A percentile compares a stretch with the other conserved stretches of the same genome.
These are phyloP conservation scores for Bedellia somnulentella DNA, from an alignment of 2,888 invertebrate species.

Conservation along the genomic window DNA sequence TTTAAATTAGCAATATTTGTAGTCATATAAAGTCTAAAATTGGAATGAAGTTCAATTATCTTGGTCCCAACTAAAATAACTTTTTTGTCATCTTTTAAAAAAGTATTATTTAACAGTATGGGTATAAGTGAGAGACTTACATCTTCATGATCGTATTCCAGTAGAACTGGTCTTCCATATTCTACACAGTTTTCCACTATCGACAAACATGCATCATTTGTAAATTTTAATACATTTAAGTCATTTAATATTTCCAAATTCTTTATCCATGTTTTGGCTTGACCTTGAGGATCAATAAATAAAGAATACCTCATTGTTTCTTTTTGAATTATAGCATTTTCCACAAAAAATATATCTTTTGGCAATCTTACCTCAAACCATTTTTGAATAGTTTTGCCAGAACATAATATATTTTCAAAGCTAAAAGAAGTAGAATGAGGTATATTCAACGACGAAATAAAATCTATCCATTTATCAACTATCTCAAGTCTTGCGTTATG, in stretches of 20 bases:
- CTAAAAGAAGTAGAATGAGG: conserved; percentile 76
- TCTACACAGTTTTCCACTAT: conserved; percentile 74
- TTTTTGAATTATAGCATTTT: conserved; percentile 83
- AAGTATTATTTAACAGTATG: conserved; percentile 72
- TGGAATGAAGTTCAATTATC: conserved; percentile 72
- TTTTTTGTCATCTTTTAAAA: conserved; percentile 71
- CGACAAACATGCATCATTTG: conserved; percentile 75
- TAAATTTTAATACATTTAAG: conserved; percentile 71
- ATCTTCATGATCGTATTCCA: conserved; percentile 78
- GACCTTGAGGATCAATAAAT: conserved; percentile 82
- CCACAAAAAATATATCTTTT: conserved; percentile 78
- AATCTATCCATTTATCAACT: conserved; percentile 72
- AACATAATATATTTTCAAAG: conserved; percentile 75
- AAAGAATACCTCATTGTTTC: conserved; percentile 78
- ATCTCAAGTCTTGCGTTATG: conserved; percentile 64
- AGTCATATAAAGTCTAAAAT: conserved; percentile 80
- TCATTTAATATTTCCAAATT: conserved; percentile 76
- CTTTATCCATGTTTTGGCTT: conserved; percentile 85
- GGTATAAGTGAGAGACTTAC: conserved; percentile 79
- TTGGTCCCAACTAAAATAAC: conserved; percentile 79
- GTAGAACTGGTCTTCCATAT: conserved; percentile 73
- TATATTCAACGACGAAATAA: conserved; percentile 68
- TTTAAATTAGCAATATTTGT: conserved; percentile 84
- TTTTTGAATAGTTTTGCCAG: conserved; percentile 82
- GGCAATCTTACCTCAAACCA: conserved; percentile 85